Conservation (phyloP, 1,140 invertebrate genomes). For the Agrilus planipennis region DNA sequence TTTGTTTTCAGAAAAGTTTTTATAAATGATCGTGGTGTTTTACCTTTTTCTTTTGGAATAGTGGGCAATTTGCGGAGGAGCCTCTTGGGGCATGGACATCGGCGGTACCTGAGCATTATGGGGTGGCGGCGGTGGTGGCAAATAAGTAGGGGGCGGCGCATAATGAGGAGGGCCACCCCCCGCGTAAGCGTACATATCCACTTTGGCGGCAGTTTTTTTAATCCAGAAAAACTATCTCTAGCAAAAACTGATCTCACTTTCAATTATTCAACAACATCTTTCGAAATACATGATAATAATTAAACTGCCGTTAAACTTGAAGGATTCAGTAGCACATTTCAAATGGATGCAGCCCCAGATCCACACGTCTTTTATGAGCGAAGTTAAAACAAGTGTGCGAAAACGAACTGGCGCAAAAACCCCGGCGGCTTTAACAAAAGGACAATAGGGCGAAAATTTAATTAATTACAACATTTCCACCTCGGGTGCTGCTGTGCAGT, state of each 20-base stretch:
- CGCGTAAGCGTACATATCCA: slow-evolving; percentile 39
- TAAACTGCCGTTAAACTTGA: not conserved
- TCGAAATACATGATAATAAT: not conserved
- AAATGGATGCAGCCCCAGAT: not conserved
- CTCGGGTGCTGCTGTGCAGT: too few relatives aligned
- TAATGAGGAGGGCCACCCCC: slow-evolving; percentile 43
- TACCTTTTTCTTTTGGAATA: slow-evolving; percentile 41
- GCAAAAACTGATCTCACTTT: not conserved
- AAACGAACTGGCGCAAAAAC: too few relatives aligned
- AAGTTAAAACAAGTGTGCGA: not conserved
- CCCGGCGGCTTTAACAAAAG: too few relatives aligned
- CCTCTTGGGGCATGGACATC: slow-evolving; percentile 31
- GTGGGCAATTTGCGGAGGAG: slow-evolving; percentile 29
- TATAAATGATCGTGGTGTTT: not conserved
- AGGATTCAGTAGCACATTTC: not conserved
- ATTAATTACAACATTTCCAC: too few relatives aligned
- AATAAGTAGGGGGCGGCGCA: slow-evolving; percentile 37
- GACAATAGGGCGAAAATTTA: too few relatives aligned
- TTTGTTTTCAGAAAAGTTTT: too few relatives aligned
- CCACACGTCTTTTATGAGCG: not conserved
- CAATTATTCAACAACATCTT: not conserved
- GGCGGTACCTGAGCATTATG: slow-evolving; percentile 28
- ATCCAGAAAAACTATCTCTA: not conserved
- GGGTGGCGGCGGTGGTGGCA: slow-evolving; percentile 35
- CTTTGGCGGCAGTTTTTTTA: slow-evolving; percentile 13